These are phyloP conservation scores for Neodiprion pinetum DNA, from an alignment of 1,140 invertebrate species.

Conservation along the genomic window DNA sequence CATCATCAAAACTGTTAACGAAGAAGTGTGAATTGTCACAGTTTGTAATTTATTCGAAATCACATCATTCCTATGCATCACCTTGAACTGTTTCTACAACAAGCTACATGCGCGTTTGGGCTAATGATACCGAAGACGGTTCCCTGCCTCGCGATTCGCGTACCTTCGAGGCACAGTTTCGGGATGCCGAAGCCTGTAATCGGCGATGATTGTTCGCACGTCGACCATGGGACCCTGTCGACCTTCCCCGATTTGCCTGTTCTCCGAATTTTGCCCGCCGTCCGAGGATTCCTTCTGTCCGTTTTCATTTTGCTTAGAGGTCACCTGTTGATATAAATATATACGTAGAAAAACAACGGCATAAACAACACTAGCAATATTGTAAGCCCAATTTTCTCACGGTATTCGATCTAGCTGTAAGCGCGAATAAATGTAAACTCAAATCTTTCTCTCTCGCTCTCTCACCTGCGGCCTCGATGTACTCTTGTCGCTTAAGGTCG, in stretches of 20 bases:
- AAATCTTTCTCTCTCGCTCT: background rate
- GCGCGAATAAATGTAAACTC: background rate
- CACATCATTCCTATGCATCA: too few species aligned
- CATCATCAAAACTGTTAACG: too few species aligned
- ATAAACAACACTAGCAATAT: background rate
- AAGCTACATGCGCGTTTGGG: background rate
- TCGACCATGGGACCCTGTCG: conserved; percentile 79
- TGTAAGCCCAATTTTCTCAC: background rate
- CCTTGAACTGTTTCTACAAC: background rate
- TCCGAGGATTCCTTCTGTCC: conserved; percentile 35
- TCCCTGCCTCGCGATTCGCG: background rate
- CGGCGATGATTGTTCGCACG: conserved; percentile 83
- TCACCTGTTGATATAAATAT: background rate
- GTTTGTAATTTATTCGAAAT: too few species aligned
- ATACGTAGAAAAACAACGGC: background rate
- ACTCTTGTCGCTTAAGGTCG: conserved; percentile 6
- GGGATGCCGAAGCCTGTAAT: conserved; percentile 78
- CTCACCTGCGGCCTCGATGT: conserved; percentile 20
- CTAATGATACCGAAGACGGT: too few species aligned
- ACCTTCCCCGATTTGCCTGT: conserved; percentile 66
- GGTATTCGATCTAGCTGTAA: background rate
- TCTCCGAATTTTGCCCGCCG: conserved; percentile 41
- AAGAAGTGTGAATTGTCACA: too few species aligned
- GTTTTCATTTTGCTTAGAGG: conserved; percentile 36
- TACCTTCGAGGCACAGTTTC: conserved; percentile 71